Evolutionary conservation across 2,113 vertebrate genomes (phyloP), one percentile per base, ranked within the genome.

Genomic region (Perca fluviatilis): DNA sequence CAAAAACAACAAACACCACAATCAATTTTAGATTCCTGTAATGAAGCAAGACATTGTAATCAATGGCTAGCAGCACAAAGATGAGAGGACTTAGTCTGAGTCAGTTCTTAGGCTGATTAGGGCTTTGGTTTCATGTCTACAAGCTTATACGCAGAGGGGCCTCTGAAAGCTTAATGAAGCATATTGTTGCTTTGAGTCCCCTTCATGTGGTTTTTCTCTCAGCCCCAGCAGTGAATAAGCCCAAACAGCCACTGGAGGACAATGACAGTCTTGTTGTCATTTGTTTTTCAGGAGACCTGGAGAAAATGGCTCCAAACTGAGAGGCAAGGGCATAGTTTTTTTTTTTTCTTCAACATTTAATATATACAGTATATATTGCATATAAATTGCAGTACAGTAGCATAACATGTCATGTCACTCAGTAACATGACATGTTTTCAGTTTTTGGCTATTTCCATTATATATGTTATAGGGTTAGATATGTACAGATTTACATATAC

Each of bases 181-280:
- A 14, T 27, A 30, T 84, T 78, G 79, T 80, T 79, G 60, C 69
- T 75, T 40, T 66, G 25, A 91, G 69, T 88, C 58, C 16, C 73
- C 65, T 88, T 79, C 27, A 82, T 85, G 86, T 43, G 11, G 77
- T 75, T 82, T 79, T 68, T 87, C 77, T 85, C 81, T 80, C 51
- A 75, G 84, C 69, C 53, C 46, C 80, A 57, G 71, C 67, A 58
- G 76, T 88, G 87, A 93, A 93, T 82, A 88, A 89, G 79, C 83
- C 79, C 79, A 76, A 86, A 85, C 74, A 86, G 84, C 80, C 84
- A 72, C 30, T 6, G 46, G 12, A 60, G 69, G 61, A 95, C 94
- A 95, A 93, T 68, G 80, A 30, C 46, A 6, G 81, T 47, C 81
- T 94, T 95, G 93, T 95, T 83, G 70, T 46, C 0, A 63, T 73